Percentiles rank a stretch among this genome's conserved stretches.
Evolutionary conservation across 2,888 invertebrate genomes (phyloP).

Genomic region (Drosophila diplacantha): DNA sequence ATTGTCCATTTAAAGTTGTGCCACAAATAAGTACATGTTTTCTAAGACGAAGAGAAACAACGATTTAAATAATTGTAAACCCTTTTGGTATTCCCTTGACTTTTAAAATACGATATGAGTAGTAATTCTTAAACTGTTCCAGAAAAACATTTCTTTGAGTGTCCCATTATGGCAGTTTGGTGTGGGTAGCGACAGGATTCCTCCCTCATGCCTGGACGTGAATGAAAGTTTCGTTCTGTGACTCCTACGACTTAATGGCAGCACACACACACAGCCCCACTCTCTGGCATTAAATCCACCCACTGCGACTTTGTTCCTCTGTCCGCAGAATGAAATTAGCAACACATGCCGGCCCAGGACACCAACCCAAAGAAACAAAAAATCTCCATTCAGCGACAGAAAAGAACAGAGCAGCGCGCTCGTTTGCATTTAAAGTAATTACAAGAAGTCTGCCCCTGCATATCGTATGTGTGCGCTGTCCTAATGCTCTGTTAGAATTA

Average conservation of each 20-base stretch:
- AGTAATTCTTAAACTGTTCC: background rate
- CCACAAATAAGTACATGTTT: background rate
- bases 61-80: background rate
- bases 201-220: conserved; percentile 15
- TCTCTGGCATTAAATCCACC: conserved; percentile 30
- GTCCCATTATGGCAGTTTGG: conserved; percentile 19
- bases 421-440: conserved; percentile 57
- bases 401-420: conserved; percentile 10
- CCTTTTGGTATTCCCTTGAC: background rate
- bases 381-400: conserved; percentile 4
- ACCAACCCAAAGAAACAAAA: conserved; percentile 7
- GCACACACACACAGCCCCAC: conserved; percentile 41
- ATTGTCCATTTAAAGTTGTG: background rate
- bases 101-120: background rate
- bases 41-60: background rate
- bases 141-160: conserved; percentile 6
- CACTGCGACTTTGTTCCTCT: conserved; percentile 19
- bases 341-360: conserved; percentile 58
- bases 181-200: conserved; percentile 8
- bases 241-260: conserved; percentile 55
- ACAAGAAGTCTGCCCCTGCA: conserved; percentile 44
- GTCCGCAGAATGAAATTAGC: conserved; percentile 59
- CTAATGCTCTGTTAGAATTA: conserved; percentile 39
- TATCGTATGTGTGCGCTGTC: conserved; percentile 15
- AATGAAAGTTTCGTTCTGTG: conserved; percentile 57